phyloP scores from a whole-genome alignment of 1,140 invertebrate genomes.

The Spodoptera frugiperda region DNA sequence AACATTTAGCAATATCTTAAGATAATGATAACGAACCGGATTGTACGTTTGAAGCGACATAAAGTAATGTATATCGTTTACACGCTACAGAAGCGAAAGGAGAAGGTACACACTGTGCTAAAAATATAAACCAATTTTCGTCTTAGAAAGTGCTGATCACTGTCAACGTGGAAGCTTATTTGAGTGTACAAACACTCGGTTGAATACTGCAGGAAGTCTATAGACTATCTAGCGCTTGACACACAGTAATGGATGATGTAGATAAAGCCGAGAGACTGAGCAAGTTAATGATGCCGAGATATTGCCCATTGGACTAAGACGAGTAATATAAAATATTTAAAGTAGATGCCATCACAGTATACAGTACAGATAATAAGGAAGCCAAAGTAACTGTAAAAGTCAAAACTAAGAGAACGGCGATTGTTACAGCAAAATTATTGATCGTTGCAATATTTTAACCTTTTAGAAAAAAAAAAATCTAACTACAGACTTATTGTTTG shows the following conservation, averaged over 20 bases:
- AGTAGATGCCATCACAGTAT: not conserved
- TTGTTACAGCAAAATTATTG: slow-evolving; percentile 1
- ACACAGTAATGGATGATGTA: no score
- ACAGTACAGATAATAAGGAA: not conserved
- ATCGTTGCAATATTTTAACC: slow-evolving; percentile 8
- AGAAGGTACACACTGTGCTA: not conserved
- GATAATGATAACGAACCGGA: slow-evolving; percentile 30
- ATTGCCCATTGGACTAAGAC: no score
- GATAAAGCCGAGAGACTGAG: not conserved
- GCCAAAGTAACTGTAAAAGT: not conserved
- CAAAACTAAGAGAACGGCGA: not conserved
- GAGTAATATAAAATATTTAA: no score
- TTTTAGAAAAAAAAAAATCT: not conserved
- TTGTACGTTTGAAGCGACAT: slow-evolving; percentile 21
- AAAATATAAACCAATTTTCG: no score
- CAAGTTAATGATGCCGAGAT: not conserved
- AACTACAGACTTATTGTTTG: slow-evolving; percentile 1
- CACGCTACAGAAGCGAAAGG: slow-evolving; percentile 29
- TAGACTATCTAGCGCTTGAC: no score
- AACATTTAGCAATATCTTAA: slow-evolving; percentile 37
- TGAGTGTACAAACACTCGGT: no score
- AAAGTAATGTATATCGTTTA: slow-evolving; percentile 30
- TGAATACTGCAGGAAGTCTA: no score
- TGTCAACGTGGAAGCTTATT: no score
- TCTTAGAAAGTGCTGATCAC: no score